Percentiles rank a stretch among this genome's conserved stretches.
These are phyloP conservation scores for Parauchenoglanis punctatus DNA, from an alignment of 2,797 vertebrate genomes.

Conservation along the genomic window DNA sequence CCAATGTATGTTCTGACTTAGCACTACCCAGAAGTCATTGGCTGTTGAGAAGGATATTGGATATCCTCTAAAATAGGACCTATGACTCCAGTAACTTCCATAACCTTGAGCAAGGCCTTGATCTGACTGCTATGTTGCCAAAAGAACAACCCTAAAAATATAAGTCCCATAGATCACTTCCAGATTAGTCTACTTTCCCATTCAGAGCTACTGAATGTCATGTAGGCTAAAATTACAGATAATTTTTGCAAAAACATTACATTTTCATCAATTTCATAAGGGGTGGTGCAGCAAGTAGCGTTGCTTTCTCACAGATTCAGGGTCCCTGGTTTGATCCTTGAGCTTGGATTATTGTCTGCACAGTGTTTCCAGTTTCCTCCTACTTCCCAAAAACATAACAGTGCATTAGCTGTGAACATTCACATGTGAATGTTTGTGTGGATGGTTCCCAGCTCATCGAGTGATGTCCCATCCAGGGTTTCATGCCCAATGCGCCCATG, in stretches of 20 bases:
- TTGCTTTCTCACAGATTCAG: background rate
- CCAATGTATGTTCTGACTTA: conserved; percentile 30
- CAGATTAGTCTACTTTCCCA: conserved; percentile 2
- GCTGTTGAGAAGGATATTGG: conserved; percentile 64
- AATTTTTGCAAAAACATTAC: background rate
- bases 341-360: background rate
- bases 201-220: background rate
- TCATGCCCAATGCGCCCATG: background rate
- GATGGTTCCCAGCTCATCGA: background rate
- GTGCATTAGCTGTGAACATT: background rate
- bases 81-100: conserved; percentile 56
- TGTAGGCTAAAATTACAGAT: background rate
- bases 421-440: background rate
- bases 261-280: background rate
- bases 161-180: conserved; percentile 49
- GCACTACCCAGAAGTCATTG: conserved; percentile 63
- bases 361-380: background rate
- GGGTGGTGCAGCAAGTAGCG: background rate
- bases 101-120: conserved; percentile 64
- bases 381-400: background rate
- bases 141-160: conserved; percentile 60
- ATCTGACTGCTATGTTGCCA: conserved; percentile 52
- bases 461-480: background rate
- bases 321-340: background rate
- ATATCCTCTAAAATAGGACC: conserved; percentile 70